These are phyloP conservation scores for Plumapathes pennacea DNA, from an alignment of 92 coral and sea anemone species.

Conservation along the genomic window DNA sequence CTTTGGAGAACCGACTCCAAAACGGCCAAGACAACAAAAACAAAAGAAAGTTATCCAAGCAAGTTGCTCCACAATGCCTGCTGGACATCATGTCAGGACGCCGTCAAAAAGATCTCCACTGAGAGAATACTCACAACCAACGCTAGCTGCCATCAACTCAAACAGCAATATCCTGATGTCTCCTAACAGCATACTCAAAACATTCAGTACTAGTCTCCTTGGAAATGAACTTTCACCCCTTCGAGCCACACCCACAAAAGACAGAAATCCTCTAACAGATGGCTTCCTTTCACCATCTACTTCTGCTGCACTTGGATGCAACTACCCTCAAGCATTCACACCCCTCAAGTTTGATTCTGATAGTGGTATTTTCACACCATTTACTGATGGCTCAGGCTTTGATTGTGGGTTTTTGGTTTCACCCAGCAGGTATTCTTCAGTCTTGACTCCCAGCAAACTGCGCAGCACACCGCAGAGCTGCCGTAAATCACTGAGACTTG, in stretches of 20 bases:
- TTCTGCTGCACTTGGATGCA: constrained; percentile 21
- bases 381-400: constrained; percentile 63
- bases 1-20: constrained; percentile 10
- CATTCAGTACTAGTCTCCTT: constrained; percentile 25
- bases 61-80: background rate
- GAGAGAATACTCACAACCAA: constrained; percentile 59
- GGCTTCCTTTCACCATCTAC: constrained; percentile 61
- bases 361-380: constrained; percentile 80
- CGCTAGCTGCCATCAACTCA: constrained; percentile 90
- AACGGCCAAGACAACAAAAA: too few relatives aligned
- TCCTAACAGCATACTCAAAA: constrained; percentile 35
- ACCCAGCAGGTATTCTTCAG: constrained; percentile 40
- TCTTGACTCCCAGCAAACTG: constrained; percentile 23
- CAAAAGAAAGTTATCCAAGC: constrained; percentile 4
- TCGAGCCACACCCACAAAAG: constrained; percentile 54
- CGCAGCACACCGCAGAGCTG: constrained; percentile 71
- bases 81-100: background rate
- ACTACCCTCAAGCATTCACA: constrained; percentile 52
- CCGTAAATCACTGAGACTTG: constrained; percentile 83
- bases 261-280: constrained; percentile 40
- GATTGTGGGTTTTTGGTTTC: constrained; percentile 76
- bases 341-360: constrained; percentile 71
- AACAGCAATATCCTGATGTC: constrained; percentile 27
- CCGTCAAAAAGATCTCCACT: constrained; percentile 57
- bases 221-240: constrained; percentile 53